Base-by-base conservation (phyloP, 2,113 vertebrate genomes). In the Myotis davidii region DNA sequence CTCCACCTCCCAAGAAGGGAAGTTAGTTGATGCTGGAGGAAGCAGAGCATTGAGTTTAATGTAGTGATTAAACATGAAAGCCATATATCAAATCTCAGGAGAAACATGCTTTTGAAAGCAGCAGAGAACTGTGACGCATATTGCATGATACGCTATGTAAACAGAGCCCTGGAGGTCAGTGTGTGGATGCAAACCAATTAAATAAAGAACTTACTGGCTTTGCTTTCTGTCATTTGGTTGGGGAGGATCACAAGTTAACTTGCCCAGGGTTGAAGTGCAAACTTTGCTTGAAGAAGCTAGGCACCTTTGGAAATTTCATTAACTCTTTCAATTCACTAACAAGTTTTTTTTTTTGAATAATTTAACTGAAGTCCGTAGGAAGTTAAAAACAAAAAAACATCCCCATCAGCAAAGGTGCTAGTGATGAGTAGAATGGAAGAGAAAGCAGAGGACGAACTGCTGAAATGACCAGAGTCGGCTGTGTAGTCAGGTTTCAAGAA, bases 41-140 rank as follows among this genome's bases (percentile, higher is more conserved):
- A 97, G 90, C 90, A 94, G 92, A 95, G 92, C 97, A 95, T 94
- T 94, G 96, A 96, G 96, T 96, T 97, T 95, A 96, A 92, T 94
- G 88, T 94, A 92, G 96, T 97, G 96, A 97, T 96, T 97, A 97
- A 97, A 97, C 96, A 96, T 95, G 90, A 98, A 97, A 96, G 94
- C 92, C 70, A 48, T 96, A 90, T 97, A 96, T 97, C 96, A 97
- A 94, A 89, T 97, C 97, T 97, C 97, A 91, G 96, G 96, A 97
- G 96, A 97, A 96, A 94, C 94, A 74, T 37, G 82, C 96, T 95
- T 97, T 95, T 95, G 90, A 97, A 96, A 97, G 96, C 95, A 72
- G 78, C 85, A 78, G 95, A 85, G 96, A 92, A 91, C 96, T 98
- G 94, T 70, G 88, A 85, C 88, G 74, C 85, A 91, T 96, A 92